Percentiles rank a stretch among this genome's conserved stretches.
phyloP scores from a whole-genome alignment of 2,888 invertebrate species.

The Hirtodrosophila alboralis region DNA sequence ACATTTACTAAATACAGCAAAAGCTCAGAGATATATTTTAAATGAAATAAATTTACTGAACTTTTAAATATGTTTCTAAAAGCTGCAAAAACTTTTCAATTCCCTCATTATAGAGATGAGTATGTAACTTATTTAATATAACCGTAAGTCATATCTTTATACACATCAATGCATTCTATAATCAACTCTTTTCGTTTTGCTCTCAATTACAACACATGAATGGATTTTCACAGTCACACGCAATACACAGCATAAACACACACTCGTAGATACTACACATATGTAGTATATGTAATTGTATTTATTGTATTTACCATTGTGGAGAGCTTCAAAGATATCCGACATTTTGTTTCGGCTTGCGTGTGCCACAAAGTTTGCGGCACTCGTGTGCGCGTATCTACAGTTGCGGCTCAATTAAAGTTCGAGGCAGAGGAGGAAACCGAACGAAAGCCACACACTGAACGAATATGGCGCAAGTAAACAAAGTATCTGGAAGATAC shows the following conservation, averaged over 20 bases:
- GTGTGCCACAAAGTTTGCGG: conserved; percentile 54
- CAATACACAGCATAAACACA: conserved; percentile 21
- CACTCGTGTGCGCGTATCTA: conserved; percentile 61
- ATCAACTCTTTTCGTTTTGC: conserved; percentile 25
- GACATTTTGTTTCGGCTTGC: conserved; percentile 70
- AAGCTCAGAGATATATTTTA: too few relatives aligned
- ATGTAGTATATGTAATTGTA: conserved; percentile 5
- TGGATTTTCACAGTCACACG: conserved; percentile 55
- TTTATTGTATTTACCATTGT: conserved; percentile 32
- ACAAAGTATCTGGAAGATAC: conserved; percentile 79
- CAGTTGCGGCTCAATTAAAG: conserved; percentile 74
- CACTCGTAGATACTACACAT: conserved; percentile 12
- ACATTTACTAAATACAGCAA: too few relatives aligned
- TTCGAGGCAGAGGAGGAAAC: conserved; percentile 41
- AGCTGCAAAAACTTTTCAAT: neutral
- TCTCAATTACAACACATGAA: conserved; percentile 59
- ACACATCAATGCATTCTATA: conserved; percentile 19
- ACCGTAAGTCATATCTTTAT: conserved; percentile 1
- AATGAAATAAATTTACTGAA: too few relatives aligned
- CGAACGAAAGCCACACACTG: conserved; percentile 46
- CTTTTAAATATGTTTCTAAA: too few relatives aligned
- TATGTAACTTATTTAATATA: conserved; percentile 1
- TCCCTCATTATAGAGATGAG: neutral
- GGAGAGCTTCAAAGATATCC: conserved; percentile 65
- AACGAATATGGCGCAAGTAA: conserved; percentile 74